Conservation (phyloP, 2,888 invertebrate genomes). For the Cryptophagus acutangulus region DNA sequence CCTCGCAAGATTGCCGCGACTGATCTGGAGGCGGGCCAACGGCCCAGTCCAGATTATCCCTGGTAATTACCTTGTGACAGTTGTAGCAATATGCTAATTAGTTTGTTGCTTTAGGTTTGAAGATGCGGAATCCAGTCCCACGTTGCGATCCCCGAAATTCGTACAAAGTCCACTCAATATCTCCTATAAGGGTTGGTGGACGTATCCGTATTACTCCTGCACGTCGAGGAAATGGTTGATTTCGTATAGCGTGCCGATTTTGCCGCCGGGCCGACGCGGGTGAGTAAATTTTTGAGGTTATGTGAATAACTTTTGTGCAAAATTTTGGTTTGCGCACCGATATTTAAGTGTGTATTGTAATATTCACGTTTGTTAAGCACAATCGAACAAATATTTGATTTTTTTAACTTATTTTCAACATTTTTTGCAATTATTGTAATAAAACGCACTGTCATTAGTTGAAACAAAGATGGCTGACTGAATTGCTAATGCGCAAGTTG, state of each 20-base stretch:
- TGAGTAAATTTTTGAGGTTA: constrained; percentile 30
- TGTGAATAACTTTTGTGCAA: neutral
- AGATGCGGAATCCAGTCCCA: constrained; percentile 58
- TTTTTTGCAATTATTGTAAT: no score
- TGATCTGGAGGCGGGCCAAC: constrained; percentile 54
- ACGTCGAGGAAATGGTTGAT: constrained; percentile 73
- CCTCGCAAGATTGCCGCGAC: constrained; percentile 43
- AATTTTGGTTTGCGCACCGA: no score
- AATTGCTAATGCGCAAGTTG: no score
- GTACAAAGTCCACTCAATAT: constrained; percentile 60
- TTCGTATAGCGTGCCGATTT: constrained; percentile 73
- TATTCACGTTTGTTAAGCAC: no score
- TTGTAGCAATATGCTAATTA: neutral
- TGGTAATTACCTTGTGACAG: no score
- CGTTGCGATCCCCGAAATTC: constrained; percentile 64
- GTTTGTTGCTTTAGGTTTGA: constrained; percentile 52
- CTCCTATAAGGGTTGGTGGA: constrained; percentile 77
- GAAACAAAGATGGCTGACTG: no score
- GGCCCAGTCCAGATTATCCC: constrained; percentile 64
- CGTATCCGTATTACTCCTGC: constrained; percentile 84
- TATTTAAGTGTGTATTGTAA: no score
- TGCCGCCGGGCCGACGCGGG: constrained; percentile 53
- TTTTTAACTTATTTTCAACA: no score
- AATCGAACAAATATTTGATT: no score
- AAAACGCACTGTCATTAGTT: no score